Base-by-base conservation (phyloP, 1,140 invertebrate genomes). In the Drosophila pachea region DNA sequence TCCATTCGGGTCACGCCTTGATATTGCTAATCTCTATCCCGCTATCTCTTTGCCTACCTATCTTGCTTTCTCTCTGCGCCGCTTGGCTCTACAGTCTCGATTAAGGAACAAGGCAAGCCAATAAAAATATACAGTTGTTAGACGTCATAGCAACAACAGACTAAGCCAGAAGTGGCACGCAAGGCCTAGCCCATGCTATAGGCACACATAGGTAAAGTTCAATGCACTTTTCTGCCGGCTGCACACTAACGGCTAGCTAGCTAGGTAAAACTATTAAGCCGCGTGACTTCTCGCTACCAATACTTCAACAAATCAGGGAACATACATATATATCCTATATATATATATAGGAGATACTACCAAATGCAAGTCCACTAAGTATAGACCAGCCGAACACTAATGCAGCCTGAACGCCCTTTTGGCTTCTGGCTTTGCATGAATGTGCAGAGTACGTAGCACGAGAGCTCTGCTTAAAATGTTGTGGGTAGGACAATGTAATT, bases 261-360 rank as follows among this genome's bases (percentile, higher is more conserved):
- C 4, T 38, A 38, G 58, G 49, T 61, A 54, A 32, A 68, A 63
- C 58, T 56, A 55, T 64, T 31, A 54, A 38, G 68, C 73, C 70
- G 67, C 73, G 73, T 76, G 73, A 76, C 73, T 73, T 64, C 60
- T 68, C 60, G 63, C 70, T 67, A 54, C 67, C 65, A 66, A 66
- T 56, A 47, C 62, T 40, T 49, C 47, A 54, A 36, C 48, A 66
- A 58, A 42, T 58, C 48, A 48, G 50, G 48, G 22, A 38, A 64
- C 3, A 22, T 22, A 60, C 22, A 65, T 7, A 38, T 47, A 29
- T 56, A 32, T n/a, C n/a, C n/a, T n/a, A n/a, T 22, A 22, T 22
- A 60, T 32, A 65, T 7, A 38, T 47, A 29, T 56, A 32, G 42
- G 45, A 56, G 48, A 43, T 45, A 55, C 50, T 53, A 42, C 36